Evolutionary conservation across 1,140 invertebrate species (phyloP).

Genomic region (Macrobrachium rosenbergii): DNA sequence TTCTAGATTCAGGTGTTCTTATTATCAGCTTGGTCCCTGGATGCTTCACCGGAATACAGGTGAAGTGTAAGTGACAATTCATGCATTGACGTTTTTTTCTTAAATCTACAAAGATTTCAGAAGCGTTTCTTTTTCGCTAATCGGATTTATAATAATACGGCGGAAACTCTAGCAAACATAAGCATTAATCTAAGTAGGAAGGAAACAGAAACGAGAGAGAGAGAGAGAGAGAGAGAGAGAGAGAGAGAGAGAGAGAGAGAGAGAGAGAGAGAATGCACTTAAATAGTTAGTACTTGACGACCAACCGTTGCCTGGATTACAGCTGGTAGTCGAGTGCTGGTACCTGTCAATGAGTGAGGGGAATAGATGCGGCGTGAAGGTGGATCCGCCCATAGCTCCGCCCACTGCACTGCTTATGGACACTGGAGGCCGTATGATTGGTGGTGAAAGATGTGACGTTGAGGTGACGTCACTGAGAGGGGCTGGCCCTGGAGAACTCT

Average conservation of each 20-base stretch:
- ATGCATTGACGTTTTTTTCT: too few relatives aligned
- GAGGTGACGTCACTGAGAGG: constrained; percentile 57
- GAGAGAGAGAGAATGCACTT: too few relatives aligned
- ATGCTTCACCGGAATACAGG: too few relatives aligned
- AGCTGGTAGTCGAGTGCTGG: constrained; percentile 40
- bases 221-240: constrained; percentile 1
- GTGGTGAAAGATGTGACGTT: constrained; percentile 64
- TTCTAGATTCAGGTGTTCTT: too few relatives aligned
- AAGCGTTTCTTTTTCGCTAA: background rate
- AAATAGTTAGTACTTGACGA: background rate
- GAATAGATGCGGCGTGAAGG: constrained; percentile 67
- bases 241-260: too few relatives aligned
- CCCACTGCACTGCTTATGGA: constrained; percentile 56
- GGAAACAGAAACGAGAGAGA: background rate
- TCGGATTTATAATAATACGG: background rate
- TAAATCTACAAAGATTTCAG: too few relatives aligned
- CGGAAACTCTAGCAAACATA: background rate
- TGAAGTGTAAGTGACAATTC: too few relatives aligned
- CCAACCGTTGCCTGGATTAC: background rate
- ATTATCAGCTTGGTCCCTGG: too few relatives aligned
- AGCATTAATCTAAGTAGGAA: background rate
- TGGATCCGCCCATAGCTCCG: constrained; percentile 56
- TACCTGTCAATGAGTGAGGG: constrained; percentile 68
- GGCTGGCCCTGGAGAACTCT: constrained; percentile 49
- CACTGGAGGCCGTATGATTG: constrained; percentile 63